Base-by-base conservation (phyloP, 2,113 vertebrate genomes). In the Phalacrocorax aristotelis region DNA sequence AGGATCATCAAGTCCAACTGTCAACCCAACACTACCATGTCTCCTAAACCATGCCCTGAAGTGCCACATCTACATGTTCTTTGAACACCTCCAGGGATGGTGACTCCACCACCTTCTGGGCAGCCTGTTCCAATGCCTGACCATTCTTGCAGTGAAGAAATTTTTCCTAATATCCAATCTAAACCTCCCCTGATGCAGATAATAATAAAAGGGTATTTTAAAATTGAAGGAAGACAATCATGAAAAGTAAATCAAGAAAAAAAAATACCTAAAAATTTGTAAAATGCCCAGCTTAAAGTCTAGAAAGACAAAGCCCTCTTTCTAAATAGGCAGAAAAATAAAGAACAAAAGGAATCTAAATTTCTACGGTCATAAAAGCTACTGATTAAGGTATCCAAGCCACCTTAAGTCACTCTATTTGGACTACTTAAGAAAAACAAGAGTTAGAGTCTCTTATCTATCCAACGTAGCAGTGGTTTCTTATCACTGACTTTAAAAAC, bases 401-500 rank as follows among this genome's bases (percentile, higher is more conserved):
- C 57, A 87, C 30, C 34, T 79, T n/a, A 84, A 79, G 17, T 60
- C n/a, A 61, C 14, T 87, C 49, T 82, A 15, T 79, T 93, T 76
- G n/a, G 69, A 82, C 30, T 91, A 90, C 15, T 7, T 76, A 42
- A 72, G 61, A 46, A 79, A 95, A 96, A 81, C 52, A 78, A 76
- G 91, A 66, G 12, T 85, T 55, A 60, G 16, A 15, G 5, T 70
- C 20, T 92, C 74, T 87, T 93, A 89, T 87, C 83, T 83, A 61
- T 87, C 30, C n/a, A 68, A 48, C 10, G 10, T 74, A 92, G 36
- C 46, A 49, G 29, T 85, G 55, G 13, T 69, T 95, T 94, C 86
- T 95, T 96, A 87, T 75, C 83, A 89, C 38, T 61, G 68, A 79
- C n/a, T 94, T 90, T 32, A 42, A 55, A 87, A 94, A 83, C 27